These are phyloP conservation scores for Temnothorax rugatulus DNA, from an alignment of 2,888 invertebrate genomes.

Conservation along the genomic window DNA sequence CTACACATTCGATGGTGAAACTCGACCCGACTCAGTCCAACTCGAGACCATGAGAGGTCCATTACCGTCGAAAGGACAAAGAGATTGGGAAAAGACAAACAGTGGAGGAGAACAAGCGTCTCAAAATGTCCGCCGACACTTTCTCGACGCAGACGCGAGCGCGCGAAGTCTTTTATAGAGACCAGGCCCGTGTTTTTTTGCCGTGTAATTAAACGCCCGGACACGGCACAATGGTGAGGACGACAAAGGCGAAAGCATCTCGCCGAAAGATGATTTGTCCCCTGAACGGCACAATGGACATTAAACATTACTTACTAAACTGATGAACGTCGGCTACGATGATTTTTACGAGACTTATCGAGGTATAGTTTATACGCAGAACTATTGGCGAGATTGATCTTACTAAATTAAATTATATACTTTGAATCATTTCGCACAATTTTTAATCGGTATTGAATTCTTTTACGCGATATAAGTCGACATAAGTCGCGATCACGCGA, in stretches of 20 bases:
- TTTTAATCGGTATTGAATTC: not conserved
- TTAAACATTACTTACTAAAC: constrained; percentile 52
- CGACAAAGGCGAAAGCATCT: constrained; percentile 62
- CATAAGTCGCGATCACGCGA: not conserved
- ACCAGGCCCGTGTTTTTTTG: constrained; percentile 56
- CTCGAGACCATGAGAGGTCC: constrained; percentile 32
- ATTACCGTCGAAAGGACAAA: constrained; percentile 48
- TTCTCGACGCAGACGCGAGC: constrained; percentile 8
- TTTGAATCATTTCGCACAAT: not conserved
- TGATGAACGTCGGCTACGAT: not conserved
- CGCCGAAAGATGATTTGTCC: constrained; percentile 44
- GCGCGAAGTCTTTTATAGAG: constrained; percentile 49
- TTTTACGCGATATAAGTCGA: not conserved
- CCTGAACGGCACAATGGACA: constrained; percentile 49
- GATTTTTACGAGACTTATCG: not conserved
- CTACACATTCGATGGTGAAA: constrained; percentile 2
- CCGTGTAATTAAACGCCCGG: constrained; percentile 68
- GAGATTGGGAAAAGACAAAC: constrained; percentile 45
- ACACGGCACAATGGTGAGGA: constrained; percentile 58
- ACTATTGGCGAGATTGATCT: not conserved
- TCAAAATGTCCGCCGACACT: constrained; percentile 35
- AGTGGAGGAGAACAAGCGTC: constrained; percentile 42
- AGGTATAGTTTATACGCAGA: not conserved
- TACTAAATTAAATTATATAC: not conserved
- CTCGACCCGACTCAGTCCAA: not conserved